Evolutionary conservation across 2,113 vertebrate species (phyloP), one percentile per base, ranked within the genome.

Genomic region (Hassar affinis): DNA sequence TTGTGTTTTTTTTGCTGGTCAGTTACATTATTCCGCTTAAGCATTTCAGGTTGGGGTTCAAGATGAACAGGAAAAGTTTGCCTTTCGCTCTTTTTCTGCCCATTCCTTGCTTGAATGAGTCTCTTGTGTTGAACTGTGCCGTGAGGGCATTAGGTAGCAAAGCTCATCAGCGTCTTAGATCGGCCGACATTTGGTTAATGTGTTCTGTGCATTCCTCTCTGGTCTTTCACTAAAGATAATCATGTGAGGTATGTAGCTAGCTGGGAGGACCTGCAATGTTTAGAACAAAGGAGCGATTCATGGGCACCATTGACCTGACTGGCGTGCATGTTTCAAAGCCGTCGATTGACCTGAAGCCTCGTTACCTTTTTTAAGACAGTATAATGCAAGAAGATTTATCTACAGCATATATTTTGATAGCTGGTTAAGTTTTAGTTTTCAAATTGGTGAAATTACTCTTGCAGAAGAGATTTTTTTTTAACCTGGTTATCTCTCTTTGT

Each of bases 251-350:
- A 90, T 85, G 84, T 82, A 77, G 68, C 51, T 81, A 66, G 62
- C 76, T 78, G 84, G 76, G 86, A 82, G 85, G 82, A 74, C 77
- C 86, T 80, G 78, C 71, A 80, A 61, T 51, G 69, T 84, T 75
- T 15, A 54, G 85, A 82, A 88, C 87, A 90, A 88, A 88, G 85
- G 80, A 61, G 47, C 52, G 56, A 84, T 86, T 87, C 88, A 87
- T 85, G 69, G 59, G 51, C 62, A 59, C 83, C 71, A 42, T 81
- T 83, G 79, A 82, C 25, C 75, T 79, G 85, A 79, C 69, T 66
- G 47, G 1, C 78, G 4, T 66, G 38, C 6, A 51, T 30, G 69
- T 78, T 72, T 76, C 14, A 56, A 69, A 35, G 64, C 54, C 25
- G 49, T n/a, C 5, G 25, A 15, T n/a, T 71, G 66, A 25, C 52